Conservation (phyloP, 2,888 invertebrate genomes). For the Phragmatobia fuliginosa region DNA sequence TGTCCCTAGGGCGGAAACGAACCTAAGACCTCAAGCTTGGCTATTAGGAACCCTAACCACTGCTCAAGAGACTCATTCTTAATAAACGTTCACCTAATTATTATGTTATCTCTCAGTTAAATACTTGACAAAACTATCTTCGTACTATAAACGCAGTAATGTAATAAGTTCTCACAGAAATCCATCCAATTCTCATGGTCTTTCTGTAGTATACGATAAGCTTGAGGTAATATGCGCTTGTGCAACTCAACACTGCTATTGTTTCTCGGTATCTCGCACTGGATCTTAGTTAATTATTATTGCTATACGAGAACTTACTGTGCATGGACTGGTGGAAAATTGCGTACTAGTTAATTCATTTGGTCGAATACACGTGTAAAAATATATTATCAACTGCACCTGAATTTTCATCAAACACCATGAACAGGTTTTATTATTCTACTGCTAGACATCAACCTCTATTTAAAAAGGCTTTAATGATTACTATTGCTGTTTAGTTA, state of each 20-base stretch:
- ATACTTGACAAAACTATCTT: neutral
- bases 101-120: neutral
- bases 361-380: slow-evolving; percentile 21
- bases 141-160: neutral
- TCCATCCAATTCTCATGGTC: slow-evolving; percentile 46
- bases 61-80: too few relatives aligned
- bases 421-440: too few relatives aligned
- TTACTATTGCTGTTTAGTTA: neutral
- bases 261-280: slow-evolving; percentile 56
- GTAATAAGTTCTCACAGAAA: slow-evolving; percentile 15
- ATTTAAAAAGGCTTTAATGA: too few relatives aligned
- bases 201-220: slow-evolving; percentile 27
- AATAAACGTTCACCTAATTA: too few relatives aligned
- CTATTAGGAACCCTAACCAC: too few relatives aligned
- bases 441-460: too few relatives aligned
- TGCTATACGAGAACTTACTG: slow-evolving; percentile 40
- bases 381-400: too few relatives aligned
- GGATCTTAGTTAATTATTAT: slow-evolving; percentile 62
- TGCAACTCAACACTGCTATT: slow-evolving; percentile 58
- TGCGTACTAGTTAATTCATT: slow-evolving; percentile 25
- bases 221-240: slow-evolving; percentile 32
- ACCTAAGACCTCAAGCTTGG: too few relatives aligned
- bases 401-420: too few relatives aligned
- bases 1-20: neutral
- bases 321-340: slow-evolving; percentile 37